Base-by-base conservation (phyloP, 2,113 vertebrate species). In the Cynoglossus semilaevis region DNA sequence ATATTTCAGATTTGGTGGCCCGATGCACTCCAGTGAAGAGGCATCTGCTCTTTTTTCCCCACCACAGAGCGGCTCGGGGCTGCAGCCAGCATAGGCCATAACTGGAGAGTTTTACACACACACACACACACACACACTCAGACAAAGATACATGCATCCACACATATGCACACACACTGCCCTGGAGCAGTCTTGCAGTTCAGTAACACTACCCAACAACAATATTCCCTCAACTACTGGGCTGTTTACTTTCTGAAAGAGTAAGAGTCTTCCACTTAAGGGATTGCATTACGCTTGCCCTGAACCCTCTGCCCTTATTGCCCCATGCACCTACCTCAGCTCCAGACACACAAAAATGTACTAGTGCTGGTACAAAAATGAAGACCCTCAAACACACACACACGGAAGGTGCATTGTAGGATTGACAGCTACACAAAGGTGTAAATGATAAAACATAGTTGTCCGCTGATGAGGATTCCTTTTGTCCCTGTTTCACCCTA, bases 221-320 rank as follows among this genome's bases (percentile, higher is more conserved):
- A 90, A 89, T 87, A 84, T 79, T 77, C 74, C 88, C 89, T 88
- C 87, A 90, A 87, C 78, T 73, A 81, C 79, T 83, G 72, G 76
- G 60, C 63, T 93, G 76, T 92, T 93, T 92, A 91, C 67, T 92
- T 85, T 87, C 79, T 81, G 72, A 88, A 86, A 90, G 85, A 86
- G 79, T 81, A 88, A 76, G 88, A 87, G 80, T 86, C 87, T 74
- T 73, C 83, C 87, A 87, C 87, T 91, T 91, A 91, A 88, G 85
- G 87, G 89, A 88, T 91, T 88, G 88, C 83, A 48, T 86, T 86
- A 77, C 85, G 65, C 88, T 78, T 88, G n/a, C 79, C 84, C 86
- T 75, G 38, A 77, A 81, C 76, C 79, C 63, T 80, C 74, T 87
- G 89, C 82, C 74, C 79, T 72, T 43, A 37, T 18, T 61, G 43